Base-by-base conservation (phyloP, 2,113 vertebrate species). In the Oryctolagus cuniculus region DNA sequence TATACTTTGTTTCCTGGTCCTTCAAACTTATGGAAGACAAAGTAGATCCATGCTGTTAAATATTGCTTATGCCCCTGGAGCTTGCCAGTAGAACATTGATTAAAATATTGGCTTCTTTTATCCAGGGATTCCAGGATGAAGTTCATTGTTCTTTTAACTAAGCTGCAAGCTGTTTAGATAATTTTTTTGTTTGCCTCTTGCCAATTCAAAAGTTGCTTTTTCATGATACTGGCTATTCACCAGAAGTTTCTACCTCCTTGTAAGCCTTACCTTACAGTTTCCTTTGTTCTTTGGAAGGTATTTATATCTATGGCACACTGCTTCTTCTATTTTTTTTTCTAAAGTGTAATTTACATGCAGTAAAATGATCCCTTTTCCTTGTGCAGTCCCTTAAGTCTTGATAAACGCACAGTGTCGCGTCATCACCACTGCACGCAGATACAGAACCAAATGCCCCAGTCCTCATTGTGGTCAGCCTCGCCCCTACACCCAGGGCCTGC, bases 191-290 rank as follows among this genome's bases (percentile, higher is more conserved):
- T 34, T 63, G 70, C 49, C 79, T 53, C 87, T 87, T 89, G 51
- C 78, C 93, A 82, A 69, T 64, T 67, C 79, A 24, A 86, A 87
- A 91, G 36, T 87, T 84, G 34, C 24, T 90, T 90, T 87, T 92
- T 91, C 44, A 34, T 78, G 91, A 90, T n/a, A 34, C 69, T 34
- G 82, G 16, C 53, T 91, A 11, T 95, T 92, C 88, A 94, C 53
- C 38, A 10, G 49, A 92, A 92, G 73, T 6, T 49, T 90, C 80
- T 55, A 44, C 29, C 74, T 75, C 25, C 63, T 74, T 12, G 19
- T 84, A 84, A 90, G 15, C 29, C 29, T 90, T 49, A 61, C 27
- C 19, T 44, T 78, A 79, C 12, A 69, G 53, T 17, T 51, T 51
- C 10, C 22, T 73, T 94, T 72, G 87, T 87, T 82, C 89, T 58